These are phyloP conservation scores for Agrochola circellaris DNA, from an alignment of 2,888 invertebrate species.

Conservation along the genomic window DNA sequence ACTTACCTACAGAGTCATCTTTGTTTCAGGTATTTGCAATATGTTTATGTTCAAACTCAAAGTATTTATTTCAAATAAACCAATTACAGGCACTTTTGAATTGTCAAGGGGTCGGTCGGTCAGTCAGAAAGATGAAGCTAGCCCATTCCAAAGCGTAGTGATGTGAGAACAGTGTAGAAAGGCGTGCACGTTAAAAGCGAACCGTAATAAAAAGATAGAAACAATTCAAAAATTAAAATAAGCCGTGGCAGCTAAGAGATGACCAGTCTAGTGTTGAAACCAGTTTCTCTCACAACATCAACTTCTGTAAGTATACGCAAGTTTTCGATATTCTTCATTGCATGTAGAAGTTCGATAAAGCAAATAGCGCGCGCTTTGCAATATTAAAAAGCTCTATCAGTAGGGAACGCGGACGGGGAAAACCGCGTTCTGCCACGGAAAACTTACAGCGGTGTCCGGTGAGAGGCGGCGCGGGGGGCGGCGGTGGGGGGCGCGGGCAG, in stretches of 20 bases:
- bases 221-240: no score
- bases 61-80: no score
- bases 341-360: neutral
- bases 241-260: no score
- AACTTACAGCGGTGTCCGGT: slow-evolving; percentile 48
- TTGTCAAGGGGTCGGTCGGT: no score
- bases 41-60: neutral
- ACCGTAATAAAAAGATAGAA: no score
- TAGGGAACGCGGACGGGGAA: slow-evolving; percentile 46
- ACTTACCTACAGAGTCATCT: neutral
- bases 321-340: neutral
- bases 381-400: slow-evolving; percentile 35
- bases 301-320: neutral
- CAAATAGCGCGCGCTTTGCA: neutral
- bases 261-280: neutral
- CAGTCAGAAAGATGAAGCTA: no score
- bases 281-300: neutral
- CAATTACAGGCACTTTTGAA: no score
- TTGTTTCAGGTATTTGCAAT: neutral
- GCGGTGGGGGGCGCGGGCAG: slow-evolving; percentile 57
- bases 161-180: no score
- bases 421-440: slow-evolving; percentile 42
- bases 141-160: no score
- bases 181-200: no score
- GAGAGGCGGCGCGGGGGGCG: slow-evolving; percentile 55